A percentile compares a stretch with the other conserved stretches of the same genome.
phyloP scores from a whole-genome alignment of 2,888 invertebrate species.

The Euzophera pinguis region DNA sequence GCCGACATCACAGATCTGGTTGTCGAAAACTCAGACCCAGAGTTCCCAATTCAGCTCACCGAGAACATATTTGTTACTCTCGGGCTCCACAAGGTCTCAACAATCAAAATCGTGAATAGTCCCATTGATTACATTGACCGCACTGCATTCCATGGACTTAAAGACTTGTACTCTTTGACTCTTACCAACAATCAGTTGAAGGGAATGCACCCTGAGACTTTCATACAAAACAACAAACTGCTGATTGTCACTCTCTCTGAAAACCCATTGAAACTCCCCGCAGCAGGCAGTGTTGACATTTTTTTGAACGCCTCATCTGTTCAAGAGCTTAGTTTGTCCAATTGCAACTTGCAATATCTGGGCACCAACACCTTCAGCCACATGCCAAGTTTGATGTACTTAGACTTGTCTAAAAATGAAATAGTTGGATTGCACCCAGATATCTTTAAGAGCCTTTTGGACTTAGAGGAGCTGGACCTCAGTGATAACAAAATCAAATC shows the following conservation, averaged over 20 bases:
- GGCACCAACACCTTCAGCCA: conserved; percentile 82
- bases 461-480: conserved; percentile 86
- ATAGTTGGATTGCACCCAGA: conserved; percentile 80
- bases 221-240: conserved; percentile 83
- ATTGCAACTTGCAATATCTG: conserved; percentile 83
- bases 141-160: conserved; percentile 84
- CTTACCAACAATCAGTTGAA: conserved; percentile 84
- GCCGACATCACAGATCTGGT: conserved; percentile 83
- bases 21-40: conserved; percentile 81
- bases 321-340: conserved; percentile 85
- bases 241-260: conserved; percentile 83
- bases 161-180: conserved; percentile 83
- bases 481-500: conserved; percentile 84
- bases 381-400: conserved; percentile 82
- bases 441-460: conserved; percentile 81
- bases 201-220: conserved; percentile 84
- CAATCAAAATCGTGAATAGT: conserved; percentile 85
- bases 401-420: conserved; percentile 84
- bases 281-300: conserved; percentile 60
- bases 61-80: conserved; percentile 81
- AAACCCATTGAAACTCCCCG: conserved; percentile 80
- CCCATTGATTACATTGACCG: conserved; percentile 83
- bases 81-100: conserved; percentile 82
- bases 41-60: conserved; percentile 79
- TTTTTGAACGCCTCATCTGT: conserved; percentile 81